phyloP scores from a whole-genome alignment of 2,888 invertebrate genomes.

The Lacanobia wlatinum region DNA sequence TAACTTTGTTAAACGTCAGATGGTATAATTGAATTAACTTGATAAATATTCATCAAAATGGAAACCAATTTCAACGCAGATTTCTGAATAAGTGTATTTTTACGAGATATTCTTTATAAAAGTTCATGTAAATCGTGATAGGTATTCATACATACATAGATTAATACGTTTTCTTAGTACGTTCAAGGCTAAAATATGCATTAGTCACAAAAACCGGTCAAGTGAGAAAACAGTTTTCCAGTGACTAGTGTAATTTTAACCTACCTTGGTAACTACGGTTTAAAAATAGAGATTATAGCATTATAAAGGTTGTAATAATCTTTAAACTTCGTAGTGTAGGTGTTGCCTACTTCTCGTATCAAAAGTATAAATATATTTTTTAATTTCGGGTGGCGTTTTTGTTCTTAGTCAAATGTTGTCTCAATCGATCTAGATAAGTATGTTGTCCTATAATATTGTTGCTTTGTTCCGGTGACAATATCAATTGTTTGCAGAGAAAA shows the following conservation, averaged over 20 bases:
- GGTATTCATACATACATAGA: conserved; percentile 7
- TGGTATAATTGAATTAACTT: conserved; percentile 18
- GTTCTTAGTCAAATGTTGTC: neutral
- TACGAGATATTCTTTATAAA: neutral
- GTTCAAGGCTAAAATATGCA: conserved; percentile 45
- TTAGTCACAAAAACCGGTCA: conserved; percentile 48
- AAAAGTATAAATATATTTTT: neutral
- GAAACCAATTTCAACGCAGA: conserved; percentile 11
- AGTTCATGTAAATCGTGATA: neutral
- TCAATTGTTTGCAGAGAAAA: neutral
- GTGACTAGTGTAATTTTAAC: conserved; percentile 22
- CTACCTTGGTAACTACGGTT: neutral
- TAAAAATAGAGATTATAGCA: conserved; percentile 5
- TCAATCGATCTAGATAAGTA: neutral
- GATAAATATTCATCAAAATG: conserved; percentile 28
- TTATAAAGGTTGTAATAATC: neutral
- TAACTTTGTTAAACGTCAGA: conserved; percentile 25
- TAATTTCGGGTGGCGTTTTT: neutral
- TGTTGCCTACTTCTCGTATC: neutral
- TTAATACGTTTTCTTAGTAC: conserved; percentile 35
- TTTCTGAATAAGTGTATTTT: conserved; percentile 11
- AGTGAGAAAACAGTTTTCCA: conserved; percentile 33
- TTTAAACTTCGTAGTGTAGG: neutral
- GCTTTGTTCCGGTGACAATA: neutral
- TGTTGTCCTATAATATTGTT: neutral